Base-by-base conservation (phyloP, 2,888 invertebrate species). In the Polyommatus iphigenia region DNA sequence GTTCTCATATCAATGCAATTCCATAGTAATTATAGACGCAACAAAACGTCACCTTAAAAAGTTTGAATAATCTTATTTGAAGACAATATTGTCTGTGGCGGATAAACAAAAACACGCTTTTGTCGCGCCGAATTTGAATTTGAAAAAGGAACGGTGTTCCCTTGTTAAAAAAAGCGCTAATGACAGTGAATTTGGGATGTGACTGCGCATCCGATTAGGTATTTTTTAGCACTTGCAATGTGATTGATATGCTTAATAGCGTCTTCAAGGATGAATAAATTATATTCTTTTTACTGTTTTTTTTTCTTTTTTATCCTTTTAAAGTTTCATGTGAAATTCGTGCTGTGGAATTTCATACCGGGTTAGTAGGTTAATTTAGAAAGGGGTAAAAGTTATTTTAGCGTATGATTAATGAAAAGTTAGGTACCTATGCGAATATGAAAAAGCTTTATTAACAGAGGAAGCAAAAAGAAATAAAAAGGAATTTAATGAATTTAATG, bases 161-260 rank as follows among this genome's bases (percentile, higher is more conserved):
- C 85, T 81, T 78, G 81, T 81, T 81, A 83, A 88, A 90, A 84
- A 89, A 89, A 87, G 89, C 88, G 91, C 90, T 94, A 94, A 93
- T 94, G 93, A 93, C 88, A 90, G 88, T 85, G 85, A 91, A 85
- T 86, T 84, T 87, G 89, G 88, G 91, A 88, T 91, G 90, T 90
- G 93, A 87, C 83, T 87, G 84, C 87, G 92, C 92, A 93, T 93
- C 85, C 83, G 87, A 93, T 93, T 91, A 91, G 86, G 86, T 87
- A 83, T 89, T 92, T 90, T 86, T 91, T 90, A 88, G 85, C 91
- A 91, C 90, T 90, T 89, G 89, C 86, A 84, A 80, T 81, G 89
- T 91, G 92, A 92, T 93, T 93, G 93, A 93, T 93, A 93, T 92
- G 93, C 92, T 90, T 88, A 92, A 93, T 92, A 86, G 84, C 85